Evolutionary conservation across 2,888 invertebrate genomes (phyloP), one percentile per base, ranked within the genome.

Genomic region (Aphrophora alni): DNA sequence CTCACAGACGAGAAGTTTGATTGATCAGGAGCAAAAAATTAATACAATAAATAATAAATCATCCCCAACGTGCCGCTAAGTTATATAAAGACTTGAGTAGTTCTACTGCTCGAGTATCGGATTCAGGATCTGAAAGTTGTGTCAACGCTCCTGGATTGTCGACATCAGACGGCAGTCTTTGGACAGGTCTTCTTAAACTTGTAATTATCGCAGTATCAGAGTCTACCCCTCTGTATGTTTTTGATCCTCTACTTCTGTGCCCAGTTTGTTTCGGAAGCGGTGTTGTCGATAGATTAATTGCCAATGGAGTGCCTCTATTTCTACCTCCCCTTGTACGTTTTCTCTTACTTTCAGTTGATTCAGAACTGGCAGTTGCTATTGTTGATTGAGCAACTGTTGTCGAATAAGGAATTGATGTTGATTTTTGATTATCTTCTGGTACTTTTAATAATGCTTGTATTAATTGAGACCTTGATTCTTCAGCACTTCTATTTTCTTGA

Each of bases 81-180:
- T 94, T 93, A 88, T 96, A 96, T 80, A 96, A 90, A 83, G 96
- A 95, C 89, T 95, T 93, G 87, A 96, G 91, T 85, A 96, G 89
- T 88, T 96, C 95, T 85, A 96, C 89, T 17, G 96, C 96, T 87
- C 96, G 91, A 26, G 93, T 92, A 86, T 96, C 95, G 17, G 83
- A 78, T 33, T 81, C 78, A 26, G 81, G 71, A 38, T 71, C 73
- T 21, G 77, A 75, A 12, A 70, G 75, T 38, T 81, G 33, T 21
- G 26, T 17, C 8, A 25, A 74, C 17, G 27, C 25, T 28, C 38
- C 38, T 74, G 71, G 44, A 24, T 33, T 77, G 14, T 76, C 79
- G 14, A 26, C 28, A 4, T 78, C 78, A 14, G 69, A 25, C 5
- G 28, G 77, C 38, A 77, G 69, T 38, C 38, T 73, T 38, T 71